phyloP scores from a whole-genome alignment of 2,888 invertebrate genomes.

The Oscheius sp. region DNA sequence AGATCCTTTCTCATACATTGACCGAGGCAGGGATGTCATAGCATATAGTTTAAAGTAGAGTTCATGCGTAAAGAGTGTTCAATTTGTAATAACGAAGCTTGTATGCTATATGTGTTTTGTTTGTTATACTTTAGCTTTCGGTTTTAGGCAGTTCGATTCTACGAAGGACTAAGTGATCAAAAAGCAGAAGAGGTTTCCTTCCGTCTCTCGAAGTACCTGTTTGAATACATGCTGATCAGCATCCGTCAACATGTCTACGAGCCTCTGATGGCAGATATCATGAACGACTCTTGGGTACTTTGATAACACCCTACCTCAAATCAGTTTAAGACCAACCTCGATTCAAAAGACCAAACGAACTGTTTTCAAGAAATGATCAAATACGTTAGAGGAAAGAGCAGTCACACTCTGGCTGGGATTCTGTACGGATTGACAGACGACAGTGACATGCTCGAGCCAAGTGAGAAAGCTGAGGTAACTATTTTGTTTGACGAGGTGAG shows the following conservation, averaged over 20 bases:
- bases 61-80: too few species aligned
- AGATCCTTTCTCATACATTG: too few species aligned
- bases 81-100: too few species aligned
- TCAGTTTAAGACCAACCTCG: constrained; percentile 3
- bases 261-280: constrained; percentile 24
- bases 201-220: background rate
- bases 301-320: background rate
- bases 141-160: constrained; percentile 1
- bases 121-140: background rate
- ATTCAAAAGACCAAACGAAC: constrained; percentile 19
- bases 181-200: background rate
- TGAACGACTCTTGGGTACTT: constrained; percentile 32
- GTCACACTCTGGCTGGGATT: constrained; percentile 21
- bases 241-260: constrained; percentile 16
- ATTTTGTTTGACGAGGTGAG: background rate
- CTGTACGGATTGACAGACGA: constrained; percentile 21
- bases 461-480: constrained; percentile 5
- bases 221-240: constrained; percentile 20
- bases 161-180: background rate
- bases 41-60: too few species aligned
- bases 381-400: constrained; percentile 1
- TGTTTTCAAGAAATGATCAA: constrained; percentile 2
- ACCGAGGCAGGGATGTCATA: too few species aligned
- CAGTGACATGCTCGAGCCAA: background rate
- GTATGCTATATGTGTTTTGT: background rate